These are phyloP conservation scores for Heliconius himera DNA, from an alignment of 1,140 invertebrate genomes.

Conservation along the genomic window DNA sequence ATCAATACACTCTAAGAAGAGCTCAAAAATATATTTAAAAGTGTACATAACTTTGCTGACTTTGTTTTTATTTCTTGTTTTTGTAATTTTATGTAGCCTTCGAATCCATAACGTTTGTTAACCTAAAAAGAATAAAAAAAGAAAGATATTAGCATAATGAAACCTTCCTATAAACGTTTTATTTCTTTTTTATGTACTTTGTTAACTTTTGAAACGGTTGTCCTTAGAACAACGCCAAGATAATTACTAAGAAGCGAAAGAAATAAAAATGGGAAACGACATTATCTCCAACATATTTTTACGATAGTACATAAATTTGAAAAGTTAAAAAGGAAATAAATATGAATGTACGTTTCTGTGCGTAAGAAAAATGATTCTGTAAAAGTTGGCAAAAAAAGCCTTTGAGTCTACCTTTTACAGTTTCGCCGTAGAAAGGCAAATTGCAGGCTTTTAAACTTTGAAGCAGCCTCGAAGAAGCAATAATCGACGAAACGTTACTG, in stretches of 20 bases:
- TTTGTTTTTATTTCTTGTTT: slow-evolving; percentile 11
- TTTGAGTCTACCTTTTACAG: slow-evolving; percentile 3
- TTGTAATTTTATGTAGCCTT: background rate
- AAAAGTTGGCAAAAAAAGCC: background rate
- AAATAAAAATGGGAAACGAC: background rate
- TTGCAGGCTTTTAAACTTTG: slow-evolving; percentile 3
- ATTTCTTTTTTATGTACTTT: no score
- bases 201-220: no score
- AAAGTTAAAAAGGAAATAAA: background rate
- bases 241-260: slow-evolving; percentile 9
- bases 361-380: background rate
- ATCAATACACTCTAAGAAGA: background rate
- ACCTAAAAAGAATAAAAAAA: background rate
- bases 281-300: no score
- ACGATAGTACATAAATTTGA: slow-evolving; percentile 7
- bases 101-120: background rate
- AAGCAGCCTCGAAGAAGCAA: slow-evolving; percentile 1
- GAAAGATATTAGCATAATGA: slow-evolving; percentile 8
- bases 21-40: background rate
- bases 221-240: background rate
- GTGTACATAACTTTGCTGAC: background rate
- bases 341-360: background rate
- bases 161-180: background rate
- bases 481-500: background rate
- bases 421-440: background rate